These are phyloP conservation scores for Lysandra coridon DNA, from an alignment of 2,888 invertebrate genomes.

Conservation along the genomic window DNA sequence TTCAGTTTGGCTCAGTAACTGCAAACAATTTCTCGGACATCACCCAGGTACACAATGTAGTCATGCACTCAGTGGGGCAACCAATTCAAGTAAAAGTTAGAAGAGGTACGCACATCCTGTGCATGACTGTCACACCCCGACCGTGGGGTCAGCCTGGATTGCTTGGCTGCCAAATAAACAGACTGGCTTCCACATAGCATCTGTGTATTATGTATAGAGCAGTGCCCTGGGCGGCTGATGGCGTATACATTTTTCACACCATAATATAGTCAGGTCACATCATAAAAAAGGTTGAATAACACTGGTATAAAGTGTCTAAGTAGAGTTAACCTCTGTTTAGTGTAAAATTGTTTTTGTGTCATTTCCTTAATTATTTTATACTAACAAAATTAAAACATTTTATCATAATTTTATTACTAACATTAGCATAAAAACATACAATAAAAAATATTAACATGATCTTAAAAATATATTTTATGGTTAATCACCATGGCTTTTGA, in stretches of 20 bases:
- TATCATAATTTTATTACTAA: neutral
- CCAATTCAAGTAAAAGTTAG: constrained; percentile 75
- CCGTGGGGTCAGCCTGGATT: constrained; percentile 90
- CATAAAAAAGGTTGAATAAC: no score
- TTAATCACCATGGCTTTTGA: constrained; percentile 73
- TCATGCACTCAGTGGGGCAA: constrained; percentile 82
- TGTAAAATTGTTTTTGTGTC: neutral
- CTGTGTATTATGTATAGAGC: neutral
- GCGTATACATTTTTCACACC: no score
- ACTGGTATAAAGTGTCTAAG: no score
- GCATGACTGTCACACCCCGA: constrained; percentile 84
- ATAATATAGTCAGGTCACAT: no score
- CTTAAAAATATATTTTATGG: constrained; percentile 70
- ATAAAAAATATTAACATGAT: constrained; percentile 25
- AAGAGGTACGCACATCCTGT: constrained; percentile 68
- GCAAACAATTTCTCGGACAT: constrained; percentile 84
- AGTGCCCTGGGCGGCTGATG: no score
- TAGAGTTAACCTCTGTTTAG: no score
- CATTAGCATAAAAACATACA: constrained; percentile 32
- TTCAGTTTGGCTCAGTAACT: constrained; percentile 90
- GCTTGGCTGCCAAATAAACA: constrained; percentile 78
- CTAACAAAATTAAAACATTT: constrained; percentile 14
- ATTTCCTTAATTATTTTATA: neutral
- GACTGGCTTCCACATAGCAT: constrained; percentile 39
- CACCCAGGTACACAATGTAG: constrained; percentile 84